phyloP scores from a whole-genome alignment of 2,888 invertebrate genomes.

The Xestia ashworthii region DNA sequence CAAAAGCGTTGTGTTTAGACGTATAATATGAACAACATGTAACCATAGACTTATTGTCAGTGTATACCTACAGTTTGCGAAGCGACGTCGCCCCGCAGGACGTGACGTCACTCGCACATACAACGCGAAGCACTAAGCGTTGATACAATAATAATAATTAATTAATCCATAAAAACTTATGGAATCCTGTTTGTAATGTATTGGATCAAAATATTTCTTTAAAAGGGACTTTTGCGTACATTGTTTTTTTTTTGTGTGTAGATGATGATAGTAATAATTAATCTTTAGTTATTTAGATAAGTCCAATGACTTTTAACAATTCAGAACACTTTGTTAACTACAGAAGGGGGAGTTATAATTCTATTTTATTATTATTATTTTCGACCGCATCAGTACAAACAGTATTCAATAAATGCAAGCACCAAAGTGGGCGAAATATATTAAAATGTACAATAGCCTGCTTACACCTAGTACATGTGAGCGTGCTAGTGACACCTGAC shows the following conservation, averaged over 20 bases:
- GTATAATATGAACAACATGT: slow-evolving; percentile 45
- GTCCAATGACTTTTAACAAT: not conserved
- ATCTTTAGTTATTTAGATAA: not conserved
- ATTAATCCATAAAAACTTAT: slow-evolving; percentile 63
- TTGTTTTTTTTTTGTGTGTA: not conserved
- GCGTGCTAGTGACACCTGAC: slow-evolving; percentile 54
- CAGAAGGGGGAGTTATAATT: not conserved
- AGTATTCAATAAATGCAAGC: slow-evolving; percentile 78
- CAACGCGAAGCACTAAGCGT: slow-evolving; percentile 77
- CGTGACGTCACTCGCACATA: slow-evolving; percentile 52
- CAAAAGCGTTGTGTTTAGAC: not conserved
- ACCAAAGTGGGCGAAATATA: slow-evolving; percentile 80
- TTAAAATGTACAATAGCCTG: slow-evolving; percentile 68
- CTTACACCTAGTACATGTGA: slow-evolving; percentile 64
- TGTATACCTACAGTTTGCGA: slow-evolving; percentile 28
- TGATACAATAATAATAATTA: slow-evolving; percentile 69
- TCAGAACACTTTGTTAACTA: not conserved
- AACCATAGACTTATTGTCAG: slow-evolving; percentile 18
- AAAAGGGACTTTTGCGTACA: not conserved
- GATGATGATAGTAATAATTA: not conserved
- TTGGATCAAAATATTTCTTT: slow-evolving; percentile 8
- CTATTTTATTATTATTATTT: not conserved
- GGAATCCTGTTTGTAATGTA: slow-evolving; percentile 74
- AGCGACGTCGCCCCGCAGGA: slow-evolving; percentile 14
- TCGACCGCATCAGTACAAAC: slow-evolving; percentile 68